Conservation (phyloP, 2,888 invertebrate genomes). For the Hydropsyche betteni region DNA sequence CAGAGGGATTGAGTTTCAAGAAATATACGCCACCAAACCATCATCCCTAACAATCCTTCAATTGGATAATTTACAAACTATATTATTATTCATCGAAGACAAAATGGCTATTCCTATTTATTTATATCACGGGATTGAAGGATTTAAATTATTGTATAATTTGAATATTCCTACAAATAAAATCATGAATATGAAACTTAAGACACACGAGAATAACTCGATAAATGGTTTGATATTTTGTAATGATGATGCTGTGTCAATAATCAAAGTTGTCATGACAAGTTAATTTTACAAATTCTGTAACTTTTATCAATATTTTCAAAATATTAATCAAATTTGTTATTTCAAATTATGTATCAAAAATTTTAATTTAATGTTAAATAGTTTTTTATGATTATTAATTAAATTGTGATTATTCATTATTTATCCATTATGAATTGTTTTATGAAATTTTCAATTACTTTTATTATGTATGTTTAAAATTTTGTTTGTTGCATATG, state of each 20-base stretch:
- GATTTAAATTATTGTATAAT: constrained; percentile 54
- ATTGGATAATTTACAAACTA: constrained; percentile 40
- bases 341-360: too few relatives aligned
- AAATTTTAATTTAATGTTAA: too few relatives aligned
- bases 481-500: neutral
- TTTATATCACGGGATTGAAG: constrained; percentile 57
- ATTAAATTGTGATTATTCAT: neutral
- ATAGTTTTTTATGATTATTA: neutral
- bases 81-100: constrained; percentile 44
- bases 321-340: too few relatives aligned
- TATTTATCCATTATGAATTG: neutral
- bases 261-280: constrained; percentile 26
- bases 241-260: constrained; percentile 16
- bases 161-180: constrained; percentile 30
- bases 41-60: constrained; percentile 57
- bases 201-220: neutral
- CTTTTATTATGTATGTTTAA: neutral
- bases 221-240: constrained; percentile 29
- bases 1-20: constrained; percentile 63
- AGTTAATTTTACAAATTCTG: neutral
- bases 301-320: too few relatives aligned
- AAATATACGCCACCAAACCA: constrained; percentile 62
- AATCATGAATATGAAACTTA: constrained; percentile 9
- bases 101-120: constrained; percentile 48
- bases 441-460: neutral